Evolutionary conservation across 1,140 invertebrate species (phyloP).

Genomic region (Leguminivora glycinivorella): DNA sequence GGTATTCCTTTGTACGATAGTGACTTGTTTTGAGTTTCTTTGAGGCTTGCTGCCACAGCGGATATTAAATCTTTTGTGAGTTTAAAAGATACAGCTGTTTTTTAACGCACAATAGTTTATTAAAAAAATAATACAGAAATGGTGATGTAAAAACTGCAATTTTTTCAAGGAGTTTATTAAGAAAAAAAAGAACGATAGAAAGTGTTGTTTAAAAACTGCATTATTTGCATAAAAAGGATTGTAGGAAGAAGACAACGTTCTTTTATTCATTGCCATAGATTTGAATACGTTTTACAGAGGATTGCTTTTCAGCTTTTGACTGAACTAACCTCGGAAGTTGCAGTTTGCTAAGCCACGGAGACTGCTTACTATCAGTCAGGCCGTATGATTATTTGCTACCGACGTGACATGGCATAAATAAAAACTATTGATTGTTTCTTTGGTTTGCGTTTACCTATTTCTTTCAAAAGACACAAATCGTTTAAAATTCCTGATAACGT

Average conservation of each 20-base stretch:
- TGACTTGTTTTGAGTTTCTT: conserved; percentile 26
- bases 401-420: too few relatives aligned
- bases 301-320: too few relatives aligned
- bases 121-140: not conserved
- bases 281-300: too few relatives aligned
- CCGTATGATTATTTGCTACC: too few relatives aligned
- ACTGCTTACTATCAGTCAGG: too few relatives aligned
- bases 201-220: not conserved
- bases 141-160: not conserved
- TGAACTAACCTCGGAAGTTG: too few relatives aligned
- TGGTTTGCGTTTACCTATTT: too few relatives aligned
- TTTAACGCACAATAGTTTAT: conserved; percentile 2
- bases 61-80: conserved; percentile 3
- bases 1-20: conserved; percentile 22
- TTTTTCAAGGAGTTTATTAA: conserved; percentile 7
- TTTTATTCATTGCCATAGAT: not conserved
- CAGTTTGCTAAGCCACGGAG: too few relatives aligned
- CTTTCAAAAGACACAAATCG: too few relatives aligned
- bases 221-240: not conserved
- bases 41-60: conserved; percentile 1
- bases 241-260: not conserved
- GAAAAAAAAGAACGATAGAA: not conserved
- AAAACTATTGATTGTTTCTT: too few relatives aligned
- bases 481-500: too few relatives aligned
- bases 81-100: not conserved